phyloP scores from a whole-genome alignment of 2,113 vertebrate genomes.

The Hystrix cristata region DNA sequence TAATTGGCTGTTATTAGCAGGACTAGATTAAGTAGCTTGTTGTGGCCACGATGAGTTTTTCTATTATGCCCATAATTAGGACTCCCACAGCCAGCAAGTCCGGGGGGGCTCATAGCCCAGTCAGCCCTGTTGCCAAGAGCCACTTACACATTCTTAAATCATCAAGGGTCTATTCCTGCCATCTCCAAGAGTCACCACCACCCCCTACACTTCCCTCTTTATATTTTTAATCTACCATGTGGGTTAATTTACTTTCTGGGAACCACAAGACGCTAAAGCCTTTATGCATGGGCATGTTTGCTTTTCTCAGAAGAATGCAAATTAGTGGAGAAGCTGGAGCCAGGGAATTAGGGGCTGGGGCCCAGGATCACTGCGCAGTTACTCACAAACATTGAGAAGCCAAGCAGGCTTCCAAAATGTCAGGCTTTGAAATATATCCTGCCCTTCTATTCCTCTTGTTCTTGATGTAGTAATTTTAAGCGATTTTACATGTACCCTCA shows the following conservation, averaged over 20 bases:
- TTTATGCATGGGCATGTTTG: constrained; percentile 49
- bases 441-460: neutral
- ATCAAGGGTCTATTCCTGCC: neutral
- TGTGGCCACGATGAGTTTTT: constrained; percentile 67
- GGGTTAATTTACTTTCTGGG: constrained; percentile 70
- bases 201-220: constrained; percentile 9
- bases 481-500: neutral
- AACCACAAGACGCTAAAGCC: constrained; percentile 47
- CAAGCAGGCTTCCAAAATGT: neutral
- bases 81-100: constrained; percentile 59
- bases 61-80: constrained; percentile 70
- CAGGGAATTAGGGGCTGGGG: neutral
- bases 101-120: constrained; percentile 46
- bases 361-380: neutral
- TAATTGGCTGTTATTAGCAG: constrained; percentile 82
- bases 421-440: neutral
- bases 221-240: constrained; percentile 51
- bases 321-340: constrained; percentile 6
- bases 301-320: constrained; percentile 74
- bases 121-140: neutral
- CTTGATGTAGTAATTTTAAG: neutral
- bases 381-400: neutral
- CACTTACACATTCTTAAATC: constrained; percentile 68
- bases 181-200: neutral
- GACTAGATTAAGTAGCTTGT: constrained; percentile 79